phyloP scores from a whole-genome alignment of 2,797 vertebrate genomes.

The Galagoides demidoff region DNA sequence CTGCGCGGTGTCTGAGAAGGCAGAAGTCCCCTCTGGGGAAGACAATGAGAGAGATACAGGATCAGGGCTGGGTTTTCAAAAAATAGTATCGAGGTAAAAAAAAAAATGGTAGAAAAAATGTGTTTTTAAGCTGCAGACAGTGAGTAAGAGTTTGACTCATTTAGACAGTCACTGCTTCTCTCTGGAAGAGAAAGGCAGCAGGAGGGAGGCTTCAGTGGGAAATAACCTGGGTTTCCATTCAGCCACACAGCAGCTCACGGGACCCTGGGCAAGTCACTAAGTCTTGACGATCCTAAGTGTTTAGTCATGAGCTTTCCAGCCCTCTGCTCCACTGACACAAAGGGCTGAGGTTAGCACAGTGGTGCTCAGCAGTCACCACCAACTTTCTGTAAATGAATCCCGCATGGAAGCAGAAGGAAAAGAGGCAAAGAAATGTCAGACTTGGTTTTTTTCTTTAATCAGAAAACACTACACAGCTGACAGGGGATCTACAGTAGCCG shows the following conservation, averaged over 20 bases:
- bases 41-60: background rate
- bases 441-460: background rate
- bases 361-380: background rate
- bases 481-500: background rate
- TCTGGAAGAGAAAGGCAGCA: background rate
- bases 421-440: background rate
- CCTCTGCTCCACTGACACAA: background rate
- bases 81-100: background rate
- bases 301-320: background rate
- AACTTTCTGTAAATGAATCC: background rate
- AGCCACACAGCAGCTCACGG: background rate
- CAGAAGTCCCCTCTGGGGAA: too few relatives aligned
- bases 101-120: background rate
- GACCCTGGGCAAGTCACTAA: background rate
- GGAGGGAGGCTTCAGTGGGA: background rate
- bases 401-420: background rate
- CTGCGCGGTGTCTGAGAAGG: background rate
- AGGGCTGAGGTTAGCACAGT: background rate
- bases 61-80: background rate
- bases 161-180: background rate
- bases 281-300: background rate
- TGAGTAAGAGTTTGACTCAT: slow-evolving; percentile 10
- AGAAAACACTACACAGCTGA: background rate
- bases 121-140: background rate
- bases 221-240: slow-evolving; percentile 55